phyloP scores from a whole-genome alignment of 2,113 vertebrate species.

The Apus apus region DNA sequence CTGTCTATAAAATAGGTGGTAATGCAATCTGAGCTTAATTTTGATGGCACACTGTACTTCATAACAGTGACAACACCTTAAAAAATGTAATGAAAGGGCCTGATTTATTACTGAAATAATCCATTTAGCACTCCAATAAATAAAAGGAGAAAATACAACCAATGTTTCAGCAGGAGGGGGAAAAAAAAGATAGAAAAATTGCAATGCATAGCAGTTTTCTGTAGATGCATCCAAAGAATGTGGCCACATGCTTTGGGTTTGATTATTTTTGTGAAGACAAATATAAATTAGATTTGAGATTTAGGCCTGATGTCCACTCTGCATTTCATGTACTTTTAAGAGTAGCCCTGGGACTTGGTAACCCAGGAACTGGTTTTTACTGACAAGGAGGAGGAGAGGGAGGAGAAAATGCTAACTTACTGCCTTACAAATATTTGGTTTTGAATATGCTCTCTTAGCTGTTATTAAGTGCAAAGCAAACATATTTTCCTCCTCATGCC shows the following conservation, averaged over 20 bases:
- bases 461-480: slow-evolving; percentile 1
- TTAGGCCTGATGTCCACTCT: not conserved
- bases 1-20: slow-evolving; percentile 64
- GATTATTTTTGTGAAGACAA: slow-evolving; percentile 17
- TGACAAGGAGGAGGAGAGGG: not conserved
- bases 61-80: slow-evolving; percentile 72
- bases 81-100: slow-evolving; percentile 66
- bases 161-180: not conserved
- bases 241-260: not conserved
- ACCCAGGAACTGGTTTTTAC: not conserved
- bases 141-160: slow-evolving; percentile 70
- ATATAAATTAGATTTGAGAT: not conserved
- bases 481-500: not conserved
- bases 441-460: not conserved
- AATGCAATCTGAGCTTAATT: slow-evolving; percentile 72
- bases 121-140: slow-evolving; percentile 71
- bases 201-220: slow-evolving; percentile 44
- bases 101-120: slow-evolving; percentile 71
- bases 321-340: not conserved
- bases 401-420: not conserved
- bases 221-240: not conserved
- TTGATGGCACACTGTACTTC: slow-evolving; percentile 69
- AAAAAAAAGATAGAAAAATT: not conserved
- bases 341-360: not conserved
- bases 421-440: slow-evolving; percentile 21